These are phyloP conservation scores for Caenorhabditis elegans DNA, from an alignment of 1,140 invertebrate genomes.

Conservation along the genomic window DNA sequence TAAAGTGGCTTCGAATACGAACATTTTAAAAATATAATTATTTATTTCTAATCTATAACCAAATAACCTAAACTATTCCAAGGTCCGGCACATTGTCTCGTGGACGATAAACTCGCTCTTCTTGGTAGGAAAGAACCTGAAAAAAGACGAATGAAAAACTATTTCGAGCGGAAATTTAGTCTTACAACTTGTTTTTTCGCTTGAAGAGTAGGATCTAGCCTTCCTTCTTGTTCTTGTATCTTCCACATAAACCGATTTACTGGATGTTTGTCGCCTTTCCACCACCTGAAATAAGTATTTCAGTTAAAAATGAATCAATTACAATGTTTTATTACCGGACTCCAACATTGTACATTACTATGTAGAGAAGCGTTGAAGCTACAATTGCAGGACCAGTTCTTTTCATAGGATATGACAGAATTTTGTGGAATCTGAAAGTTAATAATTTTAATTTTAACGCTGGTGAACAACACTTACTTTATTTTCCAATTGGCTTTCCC, in stretches of 20 bases:
- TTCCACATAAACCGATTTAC: slow-evolving; percentile 6
- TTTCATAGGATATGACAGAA: neutral
- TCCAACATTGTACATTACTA: neutral
- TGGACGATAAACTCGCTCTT: neutral
- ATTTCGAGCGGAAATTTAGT: too few species aligned
- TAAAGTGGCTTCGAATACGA: neutral
- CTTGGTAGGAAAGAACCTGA: slow-evolving; percentile 2
- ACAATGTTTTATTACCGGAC: neutral
- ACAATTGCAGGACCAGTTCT: neutral
- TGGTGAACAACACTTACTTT: neutral
- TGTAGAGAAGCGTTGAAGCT: neutral
- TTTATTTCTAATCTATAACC: neutral
- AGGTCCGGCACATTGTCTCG: neutral
- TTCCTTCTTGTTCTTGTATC: slow-evolving; percentile 15
- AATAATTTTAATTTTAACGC: too few species aligned
- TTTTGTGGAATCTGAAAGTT: neutral
- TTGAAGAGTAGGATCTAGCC: neutral
- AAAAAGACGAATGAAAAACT: neutral
- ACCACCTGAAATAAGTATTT: neutral
- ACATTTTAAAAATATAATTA: too few species aligned
- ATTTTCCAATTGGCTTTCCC: neutral
- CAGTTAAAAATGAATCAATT: neutral
- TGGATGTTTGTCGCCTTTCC: neutral
- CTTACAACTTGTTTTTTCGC: neutral
- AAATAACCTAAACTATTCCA: neutral